phyloP scores from a whole-genome alignment of 2,888 invertebrate genomes.

The Plebejus anna region DNA sequence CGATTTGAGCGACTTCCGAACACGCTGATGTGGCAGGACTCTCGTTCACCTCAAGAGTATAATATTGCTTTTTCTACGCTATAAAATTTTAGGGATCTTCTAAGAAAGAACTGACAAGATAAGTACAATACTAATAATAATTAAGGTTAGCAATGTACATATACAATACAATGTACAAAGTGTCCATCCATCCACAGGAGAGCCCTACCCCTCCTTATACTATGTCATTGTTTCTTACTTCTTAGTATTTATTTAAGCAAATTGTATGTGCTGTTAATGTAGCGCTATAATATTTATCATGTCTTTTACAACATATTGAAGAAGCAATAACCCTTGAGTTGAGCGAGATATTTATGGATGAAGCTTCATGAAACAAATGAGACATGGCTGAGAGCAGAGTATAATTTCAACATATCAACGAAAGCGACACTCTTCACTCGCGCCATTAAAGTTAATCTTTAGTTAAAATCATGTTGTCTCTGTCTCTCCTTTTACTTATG shows the following conservation, averaged over 20 bases:
- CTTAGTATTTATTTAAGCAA: not conserved
- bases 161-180: too few relatives aligned
- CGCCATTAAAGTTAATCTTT: not conserved
- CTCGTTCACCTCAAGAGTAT: not conserved
- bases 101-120: too few relatives aligned
- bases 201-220: too few relatives aligned
- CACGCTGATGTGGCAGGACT: not conserved
- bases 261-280: not conserved
- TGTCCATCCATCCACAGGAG: too few relatives aligned
- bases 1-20: not conserved
- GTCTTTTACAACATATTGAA: not conserved
- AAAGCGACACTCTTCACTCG: not conserved
- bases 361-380: conserved; percentile 20
- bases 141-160: too few relatives aligned
- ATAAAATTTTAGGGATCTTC: too few relatives aligned
- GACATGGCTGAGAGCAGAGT: conserved; percentile 1
- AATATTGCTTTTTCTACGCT: too few relatives aligned
- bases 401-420: conserved; percentile 3
- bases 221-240: not conserved
- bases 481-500: not conserved
- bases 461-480: not conserved
- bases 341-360: conserved; percentile 9
- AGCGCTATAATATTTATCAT: not conserved
- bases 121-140: too few relatives aligned
- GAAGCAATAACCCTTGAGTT: conserved; percentile 2